These are phyloP conservation scores for Coleophora flavipennella DNA, from an alignment of 2,888 invertebrate genomes.

Conservation along the genomic window DNA sequence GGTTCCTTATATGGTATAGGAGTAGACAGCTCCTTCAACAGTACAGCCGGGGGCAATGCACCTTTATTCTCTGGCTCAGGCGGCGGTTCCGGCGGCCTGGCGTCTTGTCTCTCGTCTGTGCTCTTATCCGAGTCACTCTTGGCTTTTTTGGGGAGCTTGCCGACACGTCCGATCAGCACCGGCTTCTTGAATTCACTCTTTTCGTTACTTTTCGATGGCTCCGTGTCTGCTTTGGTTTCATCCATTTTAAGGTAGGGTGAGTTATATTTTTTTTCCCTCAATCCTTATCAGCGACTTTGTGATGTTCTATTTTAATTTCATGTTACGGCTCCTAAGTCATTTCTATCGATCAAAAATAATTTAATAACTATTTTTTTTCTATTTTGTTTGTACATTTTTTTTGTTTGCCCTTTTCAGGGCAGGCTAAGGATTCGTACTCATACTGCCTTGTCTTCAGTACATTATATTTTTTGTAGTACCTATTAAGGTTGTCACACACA, in stretches of 20 bases:
- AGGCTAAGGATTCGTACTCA: too few species aligned
- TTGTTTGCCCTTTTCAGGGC: too few species aligned
- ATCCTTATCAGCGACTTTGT: too few species aligned
- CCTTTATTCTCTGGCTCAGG: conserved; percentile 25
- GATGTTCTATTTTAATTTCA: too few species aligned
- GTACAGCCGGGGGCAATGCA: conserved; percentile 36
- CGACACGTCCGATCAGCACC: conserved; percentile 64
- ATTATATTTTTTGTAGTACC: too few species aligned
- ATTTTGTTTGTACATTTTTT: too few species aligned
- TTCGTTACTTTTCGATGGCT: conserved; percentile 20
- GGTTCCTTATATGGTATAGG: conserved; percentile 84
- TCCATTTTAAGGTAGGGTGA: conserved; percentile 28
- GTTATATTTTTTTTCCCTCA: too few species aligned
- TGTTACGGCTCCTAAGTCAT: too few species aligned
- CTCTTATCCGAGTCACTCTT: conserved; percentile 27
- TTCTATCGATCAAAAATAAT: too few species aligned
- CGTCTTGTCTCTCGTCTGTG: conserved; percentile 19
- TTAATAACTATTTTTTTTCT: too few species aligned
- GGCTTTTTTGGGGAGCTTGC: conserved; percentile 62
- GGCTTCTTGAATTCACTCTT: conserved; percentile 68
- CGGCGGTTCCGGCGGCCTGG: conserved; percentile 14
- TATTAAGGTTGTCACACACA: too few species aligned
- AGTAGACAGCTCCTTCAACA: conserved; percentile 44
- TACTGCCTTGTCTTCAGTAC: too few species aligned
- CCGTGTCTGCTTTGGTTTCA: conserved; percentile 20